Base-by-base conservation (phyloP, 2,888 invertebrate species). In the Smittia aterrima region DNA sequence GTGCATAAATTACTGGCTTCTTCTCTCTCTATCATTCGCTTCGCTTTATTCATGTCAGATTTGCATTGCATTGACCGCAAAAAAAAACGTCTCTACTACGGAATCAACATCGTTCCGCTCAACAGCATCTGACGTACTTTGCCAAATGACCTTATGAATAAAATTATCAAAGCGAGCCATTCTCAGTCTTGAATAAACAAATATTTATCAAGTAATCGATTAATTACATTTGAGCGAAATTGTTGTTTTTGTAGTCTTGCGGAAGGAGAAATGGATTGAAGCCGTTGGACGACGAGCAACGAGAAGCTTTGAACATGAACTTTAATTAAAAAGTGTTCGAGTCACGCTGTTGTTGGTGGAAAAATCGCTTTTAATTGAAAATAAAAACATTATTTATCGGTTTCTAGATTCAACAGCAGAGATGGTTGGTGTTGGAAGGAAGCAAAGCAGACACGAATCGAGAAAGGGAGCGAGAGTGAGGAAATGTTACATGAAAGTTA, bases 141-240 rank as follows among this genome's bases (percentile, higher is more conserved):
- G 16, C 16, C 47, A 47, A 47, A n/a, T 47, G 47, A 47, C 47
- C 47, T 47, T 47, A 6, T 47, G 47, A 47, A 47, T 47, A 47
- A 47, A 47, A 47, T 47, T 47, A 47, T 47, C 47, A 47, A 47
- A n/a, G 38, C 38, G 38, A 11, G n/a, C n/a, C n/a, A n/a, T n/a
- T n/a, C n/a, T n/a, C 32, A 32, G 32, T 32, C 32, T 32, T 47
- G 47, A 47, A 47, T 13, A 47, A 16, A 47, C n/a, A 47, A 47
- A 47, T 16, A 4, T 3, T 47, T 47, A 47, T 47, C 47, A 13
- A 58, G 58, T 18, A 54, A 72, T 72, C 72, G 40, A 72, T 72
- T 72, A 72, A 72, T 72, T 72, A 72, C 38, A 62, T 72, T 41
- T n/a, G n/a, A 32, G 9, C 32, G 3, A 9, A 32, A 32, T 9